Evolutionary conservation across 1,140 invertebrate genomes (phyloP).

Genomic region (Drosophila burlai): DNA sequence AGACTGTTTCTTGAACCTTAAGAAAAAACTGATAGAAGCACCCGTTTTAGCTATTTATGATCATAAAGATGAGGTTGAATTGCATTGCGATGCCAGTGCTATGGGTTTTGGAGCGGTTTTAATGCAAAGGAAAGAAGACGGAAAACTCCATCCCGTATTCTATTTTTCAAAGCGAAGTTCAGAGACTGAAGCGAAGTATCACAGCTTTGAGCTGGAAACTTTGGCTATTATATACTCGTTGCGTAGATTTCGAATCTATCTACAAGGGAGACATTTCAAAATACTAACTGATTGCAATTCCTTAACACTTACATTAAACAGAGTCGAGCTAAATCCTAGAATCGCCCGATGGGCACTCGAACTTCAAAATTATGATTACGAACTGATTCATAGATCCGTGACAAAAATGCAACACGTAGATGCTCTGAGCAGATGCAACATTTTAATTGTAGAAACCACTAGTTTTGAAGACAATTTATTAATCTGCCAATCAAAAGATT

Average conservation of each 20-base stretch:
- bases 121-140: neutral
- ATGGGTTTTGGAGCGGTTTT: neutral
- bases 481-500: constrained; percentile 3
- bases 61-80: neutral
- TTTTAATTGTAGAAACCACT: neutral
- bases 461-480: neutral
- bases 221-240: neutral
- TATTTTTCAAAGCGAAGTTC: neutral
- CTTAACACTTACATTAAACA: neutral
- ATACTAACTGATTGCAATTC: constrained; percentile 3
- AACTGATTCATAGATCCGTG: neutral
- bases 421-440: neutral
- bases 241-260: neutral
- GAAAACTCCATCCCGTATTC: neutral
- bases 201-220: neutral
- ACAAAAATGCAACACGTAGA: neutral
- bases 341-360: neutral
- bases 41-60: neutral
- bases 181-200: neutral
- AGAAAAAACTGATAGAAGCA: neutral
- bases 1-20: too few relatives aligned
- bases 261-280: neutral
- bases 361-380: neutral
- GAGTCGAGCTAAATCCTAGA: neutral
- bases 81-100: neutral